Evolutionary conservation across 2,888 invertebrate genomes (phyloP), one percentile per base, ranked within the genome.

Genomic region (Xanthia icteritia): DNA sequence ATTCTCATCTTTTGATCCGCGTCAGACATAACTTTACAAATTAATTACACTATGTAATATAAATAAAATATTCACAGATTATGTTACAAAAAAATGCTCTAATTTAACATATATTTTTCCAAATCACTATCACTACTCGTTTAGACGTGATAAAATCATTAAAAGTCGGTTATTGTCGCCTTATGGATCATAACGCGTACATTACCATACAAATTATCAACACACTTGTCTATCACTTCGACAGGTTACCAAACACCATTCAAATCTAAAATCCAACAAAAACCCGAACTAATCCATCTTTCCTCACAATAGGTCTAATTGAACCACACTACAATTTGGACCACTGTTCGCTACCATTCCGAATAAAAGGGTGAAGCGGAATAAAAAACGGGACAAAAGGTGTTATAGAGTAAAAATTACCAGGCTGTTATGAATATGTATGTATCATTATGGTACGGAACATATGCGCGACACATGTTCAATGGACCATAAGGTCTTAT

Each of bases 391-490:
- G 76, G 73, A 94, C 94, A 94, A 94, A 94, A 93, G 93, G 92
- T 91, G 91, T 90, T 92, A 91, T 91, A 90, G 73, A 91, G 92
- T 91, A 90, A 91, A 90, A 94, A 94, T 94, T 94, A 92, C 92
- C 91, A 90, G 91, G 90, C 93, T 92, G 91, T 93, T 94, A 94
- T 92, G 92, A 93, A 92, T 92, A 93, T 93, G 92, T 92, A 93
- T 90, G 90, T 92, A 86, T 83, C 84, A 83, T 83, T 86, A 86
- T 83, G 42, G 91, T 73, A 70, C 63, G 69, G 73, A 92, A 89
- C 95, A 95, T 95, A 90, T 95, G 95, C 88, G 88, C 93, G 91
- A 92, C 95, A 95, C 94, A 94, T 95, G 95, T 92, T 84, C 94
- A 90, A 92, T 94, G 94, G 92, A 92, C 89, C 95, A 94, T 94